Evolutionary conservation across 2,888 invertebrate species (phyloP).

Genomic region (Oligia strigilis): DNA sequence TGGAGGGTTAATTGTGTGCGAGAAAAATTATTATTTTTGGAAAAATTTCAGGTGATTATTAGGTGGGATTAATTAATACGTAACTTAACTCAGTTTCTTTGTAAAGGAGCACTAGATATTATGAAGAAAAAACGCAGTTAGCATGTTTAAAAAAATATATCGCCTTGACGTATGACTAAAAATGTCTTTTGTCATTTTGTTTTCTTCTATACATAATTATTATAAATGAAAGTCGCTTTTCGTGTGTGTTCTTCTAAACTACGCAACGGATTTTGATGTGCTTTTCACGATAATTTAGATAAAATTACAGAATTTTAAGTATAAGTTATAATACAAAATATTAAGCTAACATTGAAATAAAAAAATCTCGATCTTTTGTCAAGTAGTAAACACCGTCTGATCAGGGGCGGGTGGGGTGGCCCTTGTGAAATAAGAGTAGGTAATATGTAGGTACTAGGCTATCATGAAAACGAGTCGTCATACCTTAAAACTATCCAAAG

Average conservation of each 20-base stretch:
- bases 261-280: not conserved
- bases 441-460: not conserved
- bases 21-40: not conserved
- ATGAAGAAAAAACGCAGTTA: not conserved
- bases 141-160: not conserved
- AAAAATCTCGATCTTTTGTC: not conserved
- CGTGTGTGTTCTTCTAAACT: not conserved
- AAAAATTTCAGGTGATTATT: not conserved
- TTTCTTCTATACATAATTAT: not conserved
- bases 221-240: not conserved
- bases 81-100: not conserved
- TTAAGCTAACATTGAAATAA: no score
- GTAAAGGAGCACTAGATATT: not conserved
- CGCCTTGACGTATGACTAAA: not conserved
- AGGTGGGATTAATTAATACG: not conserved
- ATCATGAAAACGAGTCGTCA: not conserved
- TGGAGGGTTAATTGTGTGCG: constrained; percentile 15
- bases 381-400: not conserved
- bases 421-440: not conserved
- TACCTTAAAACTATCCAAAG: constrained; percentile 10
- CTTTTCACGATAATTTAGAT: not conserved
- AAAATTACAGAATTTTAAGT: not conserved
- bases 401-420: not conserved
- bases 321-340: no score
- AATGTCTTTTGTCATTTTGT: not conserved